Evolutionary conservation across 1,140 invertebrate species (phyloP), one percentile per base, ranked within the genome.

Genomic region (Cydia fagiglandana): DNA sequence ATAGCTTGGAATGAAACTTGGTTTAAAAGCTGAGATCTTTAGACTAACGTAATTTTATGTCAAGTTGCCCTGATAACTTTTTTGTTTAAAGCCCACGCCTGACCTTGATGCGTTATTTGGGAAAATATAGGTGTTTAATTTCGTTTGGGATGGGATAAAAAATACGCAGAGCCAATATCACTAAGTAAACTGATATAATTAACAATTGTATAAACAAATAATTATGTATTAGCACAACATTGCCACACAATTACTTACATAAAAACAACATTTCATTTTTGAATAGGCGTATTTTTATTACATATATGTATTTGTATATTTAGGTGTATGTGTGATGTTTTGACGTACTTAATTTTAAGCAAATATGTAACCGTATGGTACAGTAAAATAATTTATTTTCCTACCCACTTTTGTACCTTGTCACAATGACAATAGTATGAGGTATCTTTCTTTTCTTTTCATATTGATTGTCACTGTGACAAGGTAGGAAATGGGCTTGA

Each of bases 271-370:
- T 75, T 68, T 47, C 28, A 68, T 28, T 15, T 68, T 68, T 47
- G 4, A 53, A 24, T 61, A 61, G 20, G 56, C 24, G 24, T 61
- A 24, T 61, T 61, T 61, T 61, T 61, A 24, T 24, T 61, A 61
- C 7, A 3, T 64, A 61, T n/a, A 3, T 64, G 66, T 76, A 76
- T n/a, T 68, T 45, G 66, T 17, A 70, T 79, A 75, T 53, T 75
- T 76, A 74, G 75, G 20, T 77, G 12, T 78, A 41, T 75, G 64
- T 75, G 73, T 73, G 77, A 75, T 68, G 68, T 76, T 75, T 78
- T 74, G 70, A 74, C 24, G 74, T 77, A 77, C 78, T 80, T 81
- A 79, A 75, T 78, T 64, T 64, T 74, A 38, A 30, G 28, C 28
- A 50, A 53, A 73, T 73, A 30, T 50, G 10, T 38, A 74, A 74